These are phyloP conservation scores for Megamerina dolium DNA, from an alignment of 2,888 invertebrate species.

Conservation along the genomic window DNA sequence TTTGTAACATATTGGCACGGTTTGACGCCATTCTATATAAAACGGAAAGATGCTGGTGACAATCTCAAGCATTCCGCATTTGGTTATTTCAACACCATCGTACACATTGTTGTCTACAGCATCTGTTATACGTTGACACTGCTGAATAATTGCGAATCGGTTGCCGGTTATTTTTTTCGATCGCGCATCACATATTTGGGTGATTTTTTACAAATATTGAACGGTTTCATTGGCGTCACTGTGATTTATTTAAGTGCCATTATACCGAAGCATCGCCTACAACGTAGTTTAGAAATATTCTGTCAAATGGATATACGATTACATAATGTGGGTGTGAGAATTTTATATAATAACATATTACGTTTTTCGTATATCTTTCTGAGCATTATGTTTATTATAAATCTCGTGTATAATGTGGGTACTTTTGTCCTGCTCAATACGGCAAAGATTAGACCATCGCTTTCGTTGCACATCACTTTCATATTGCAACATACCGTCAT, in stretches of 20 bases:
- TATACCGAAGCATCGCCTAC: conserved; percentile 36
- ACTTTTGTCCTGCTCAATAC: conserved; percentile 37
- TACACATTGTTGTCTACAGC: conserved; percentile 31
- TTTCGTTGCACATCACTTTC: conserved; percentile 39
- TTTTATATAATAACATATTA: conserved; percentile 42
- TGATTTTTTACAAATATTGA: conserved; percentile 42
- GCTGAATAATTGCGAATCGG: conserved; percentile 40
- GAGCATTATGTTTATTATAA: conserved; percentile 30
- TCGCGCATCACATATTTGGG: conserved; percentile 42
- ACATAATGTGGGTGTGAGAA: conserved; percentile 38
- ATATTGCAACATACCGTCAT: conserved; percentile 43
- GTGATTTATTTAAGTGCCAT: conserved; percentile 41
- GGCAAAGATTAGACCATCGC: conserved; percentile 30
- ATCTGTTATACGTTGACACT: conserved; percentile 38
- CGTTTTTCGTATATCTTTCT: conserved; percentile 36
- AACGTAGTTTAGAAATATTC: conserved; percentile 34
- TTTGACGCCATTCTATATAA: conserved; percentile 40
- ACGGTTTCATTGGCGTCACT: conserved; percentile 42
- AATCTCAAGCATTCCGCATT: conserved; percentile 32
- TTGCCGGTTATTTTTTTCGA: conserved; percentile 45
- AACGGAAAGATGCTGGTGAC: conserved; percentile 20
- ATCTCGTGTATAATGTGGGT: conserved; percentile 32
- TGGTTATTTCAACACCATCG: conserved; percentile 37
- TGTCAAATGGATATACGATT: conserved; percentile 37
- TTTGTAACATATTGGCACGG: conserved; percentile 37